Percentiles rank a stretch among this genome's conserved stretches.
phyloP scores from a whole-genome alignment of 2,888 invertebrate species.

The Leucophenga maculata region DNA sequence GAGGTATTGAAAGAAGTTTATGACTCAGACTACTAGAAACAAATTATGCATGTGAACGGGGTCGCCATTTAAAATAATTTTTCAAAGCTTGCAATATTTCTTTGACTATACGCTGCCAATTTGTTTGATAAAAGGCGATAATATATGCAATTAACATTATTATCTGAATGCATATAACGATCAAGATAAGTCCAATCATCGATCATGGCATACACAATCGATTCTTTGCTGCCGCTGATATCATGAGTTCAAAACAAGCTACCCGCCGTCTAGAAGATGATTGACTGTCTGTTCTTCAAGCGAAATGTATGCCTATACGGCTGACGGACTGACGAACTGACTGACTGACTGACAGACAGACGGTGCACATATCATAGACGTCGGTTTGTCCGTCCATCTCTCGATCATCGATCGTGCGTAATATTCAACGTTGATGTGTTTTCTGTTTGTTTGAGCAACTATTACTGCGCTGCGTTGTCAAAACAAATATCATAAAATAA shows the following conservation, averaged over 20 bases:
- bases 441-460: neutral
- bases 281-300: conserved; percentile 39
- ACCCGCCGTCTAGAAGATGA: conserved; percentile 30
- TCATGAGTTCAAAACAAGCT: neutral
- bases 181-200: conserved; percentile 26
- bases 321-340: conserved; percentile 29
- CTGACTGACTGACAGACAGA: conserved; percentile 22
- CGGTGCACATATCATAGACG: neutral
- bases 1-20: too few species aligned
- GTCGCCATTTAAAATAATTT: neutral
- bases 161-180: neutral
- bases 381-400: too few species aligned
- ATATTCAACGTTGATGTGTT: neutral
- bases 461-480: conserved; percentile 29
- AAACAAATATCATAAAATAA: conserved; percentile 35
- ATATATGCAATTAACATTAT: neutral
- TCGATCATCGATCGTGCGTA: neutral
- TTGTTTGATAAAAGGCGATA: too few species aligned
- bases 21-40: too few species aligned
- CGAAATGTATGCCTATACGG: conserved; percentile 11
- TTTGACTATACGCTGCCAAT: too few species aligned
- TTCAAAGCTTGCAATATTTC: too few species aligned
- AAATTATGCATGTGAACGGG: neutral
- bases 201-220: conserved; percentile 46
- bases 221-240: conserved; percentile 22